phyloP scores from a whole-genome alignment of 1,140 invertebrate species.

The Gonatopus flavifemur region DNA sequence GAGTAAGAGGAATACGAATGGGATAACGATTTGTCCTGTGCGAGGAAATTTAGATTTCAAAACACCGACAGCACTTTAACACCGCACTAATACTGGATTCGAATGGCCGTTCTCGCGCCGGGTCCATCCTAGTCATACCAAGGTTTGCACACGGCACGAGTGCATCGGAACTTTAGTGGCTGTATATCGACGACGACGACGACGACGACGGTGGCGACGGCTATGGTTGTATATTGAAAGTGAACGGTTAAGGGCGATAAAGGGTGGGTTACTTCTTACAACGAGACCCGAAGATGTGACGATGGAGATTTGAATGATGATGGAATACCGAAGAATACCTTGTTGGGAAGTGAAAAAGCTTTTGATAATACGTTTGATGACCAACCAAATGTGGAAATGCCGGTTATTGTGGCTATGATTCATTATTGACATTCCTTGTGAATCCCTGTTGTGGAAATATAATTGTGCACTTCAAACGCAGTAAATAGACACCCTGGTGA shows the following conservation, averaged over 20 bases:
- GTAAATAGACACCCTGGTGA: too few relatives aligned
- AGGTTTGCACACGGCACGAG: constrained; percentile 59
- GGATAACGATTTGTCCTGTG: too few relatives aligned
- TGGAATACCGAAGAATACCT: too few relatives aligned
- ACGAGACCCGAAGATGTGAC: background rate
- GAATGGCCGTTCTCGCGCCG: constrained; percentile 53
- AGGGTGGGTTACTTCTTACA: background rate
- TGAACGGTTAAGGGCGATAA: background rate
- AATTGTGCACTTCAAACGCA: too few relatives aligned
- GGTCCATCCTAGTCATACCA: constrained; percentile 56
- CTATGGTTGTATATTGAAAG: constrained; percentile 12
- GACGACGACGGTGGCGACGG: constrained; percentile 14
- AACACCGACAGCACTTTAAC: constrained; percentile 41
- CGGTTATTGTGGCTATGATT: too few relatives aligned
- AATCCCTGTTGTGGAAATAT: too few relatives aligned
- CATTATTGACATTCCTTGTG: too few relatives aligned
- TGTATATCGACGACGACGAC: constrained; percentile 33
- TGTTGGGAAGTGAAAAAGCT: too few relatives aligned
- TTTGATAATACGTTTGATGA: too few relatives aligned
- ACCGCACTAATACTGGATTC: constrained; percentile 60
- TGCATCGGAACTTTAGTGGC: constrained; percentile 48
- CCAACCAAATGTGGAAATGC: too few relatives aligned
- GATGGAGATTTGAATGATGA: background rate
- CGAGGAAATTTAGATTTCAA: constrained; percentile 16
- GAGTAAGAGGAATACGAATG: constrained; percentile 12